phyloP scores from a whole-genome alignment of 2,797 vertebrate genomes.

The Bufotes viridis region DNA sequence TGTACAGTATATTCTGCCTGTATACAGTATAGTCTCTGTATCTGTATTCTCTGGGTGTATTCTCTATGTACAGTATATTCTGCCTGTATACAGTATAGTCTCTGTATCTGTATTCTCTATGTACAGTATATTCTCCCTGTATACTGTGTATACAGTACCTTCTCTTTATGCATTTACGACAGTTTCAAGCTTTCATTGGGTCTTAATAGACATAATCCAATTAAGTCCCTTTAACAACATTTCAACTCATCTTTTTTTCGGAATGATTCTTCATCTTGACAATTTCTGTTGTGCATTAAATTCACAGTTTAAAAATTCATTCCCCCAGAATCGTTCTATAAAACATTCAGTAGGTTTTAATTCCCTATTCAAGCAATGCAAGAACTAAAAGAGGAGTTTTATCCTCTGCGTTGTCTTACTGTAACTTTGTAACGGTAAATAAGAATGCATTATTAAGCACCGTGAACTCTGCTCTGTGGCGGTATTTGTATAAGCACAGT shows the following conservation, averaged over 20 bases:
- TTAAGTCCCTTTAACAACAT: background rate
- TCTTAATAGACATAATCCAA: background rate
- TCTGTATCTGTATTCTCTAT: too few species aligned
- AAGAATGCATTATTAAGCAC: conserved; percentile 14
- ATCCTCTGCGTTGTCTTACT: background rate
- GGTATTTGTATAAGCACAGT: background rate
- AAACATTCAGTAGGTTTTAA: conserved; percentile 28
- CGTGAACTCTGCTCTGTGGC: background rate
- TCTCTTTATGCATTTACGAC: background rate
- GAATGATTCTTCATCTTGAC: background rate
- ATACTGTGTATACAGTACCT: background rate
- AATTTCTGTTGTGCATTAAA: conserved; percentile 6
- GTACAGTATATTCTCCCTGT: too few species aligned
- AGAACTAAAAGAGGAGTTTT: background rate
- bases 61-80: too few species aligned
- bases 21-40: too few species aligned
- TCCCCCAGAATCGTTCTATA: conserved; percentile 9
- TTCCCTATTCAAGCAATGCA: background rate
- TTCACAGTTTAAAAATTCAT: conserved; percentile 41
- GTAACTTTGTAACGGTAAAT: conserved; percentile 7
- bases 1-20: too few species aligned
- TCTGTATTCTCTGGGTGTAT: too few species aligned
- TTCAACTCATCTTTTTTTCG: background rate
- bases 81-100: too few species aligned
- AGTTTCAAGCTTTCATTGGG: background rate